Evolutionary conservation across 2,888 invertebrate species (phyloP).

Genomic region (Sphecodes monilicornis): DNA sequence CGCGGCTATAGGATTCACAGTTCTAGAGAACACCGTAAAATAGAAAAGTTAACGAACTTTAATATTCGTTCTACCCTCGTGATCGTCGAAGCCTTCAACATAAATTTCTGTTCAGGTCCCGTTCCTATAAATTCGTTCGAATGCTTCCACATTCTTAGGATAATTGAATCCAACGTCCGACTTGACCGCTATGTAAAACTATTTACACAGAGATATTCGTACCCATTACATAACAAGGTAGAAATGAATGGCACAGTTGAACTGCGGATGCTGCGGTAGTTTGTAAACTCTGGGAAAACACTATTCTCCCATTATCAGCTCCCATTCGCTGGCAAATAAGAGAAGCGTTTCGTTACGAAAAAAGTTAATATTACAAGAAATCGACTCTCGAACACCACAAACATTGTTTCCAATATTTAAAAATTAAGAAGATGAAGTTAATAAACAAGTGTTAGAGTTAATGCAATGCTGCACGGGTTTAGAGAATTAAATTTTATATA

Average conservation of each 20-base stretch:
- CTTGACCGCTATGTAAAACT: not conserved
- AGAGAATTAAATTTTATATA: not conserved
- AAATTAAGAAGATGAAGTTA: not conserved
- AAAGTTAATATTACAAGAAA: no score
- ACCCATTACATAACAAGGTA: not conserved
- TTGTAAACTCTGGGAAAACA: not conserved
- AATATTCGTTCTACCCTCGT: not conserved
- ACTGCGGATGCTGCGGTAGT: not conserved
- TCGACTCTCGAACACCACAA: no score
- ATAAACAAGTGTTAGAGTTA: no score
- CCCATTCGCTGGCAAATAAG: not conserved
- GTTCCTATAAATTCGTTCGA: not conserved
- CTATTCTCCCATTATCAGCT: conserved; percentile 1
- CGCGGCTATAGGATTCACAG: not conserved
- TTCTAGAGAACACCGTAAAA: not conserved
- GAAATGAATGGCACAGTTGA: not conserved
- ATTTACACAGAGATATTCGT: not conserved
- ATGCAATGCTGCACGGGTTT: not conserved
- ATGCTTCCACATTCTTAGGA: not conserved
- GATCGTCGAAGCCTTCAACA: not conserved
- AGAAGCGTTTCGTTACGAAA: not conserved
- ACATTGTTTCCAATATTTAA: not conserved
- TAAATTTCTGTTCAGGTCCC: not conserved
- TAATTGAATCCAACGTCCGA: not conserved
- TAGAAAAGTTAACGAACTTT: not conserved